phyloP scores from a whole-genome alignment of 2,113 vertebrate genomes.

The Grammomys surdaster region DNA sequence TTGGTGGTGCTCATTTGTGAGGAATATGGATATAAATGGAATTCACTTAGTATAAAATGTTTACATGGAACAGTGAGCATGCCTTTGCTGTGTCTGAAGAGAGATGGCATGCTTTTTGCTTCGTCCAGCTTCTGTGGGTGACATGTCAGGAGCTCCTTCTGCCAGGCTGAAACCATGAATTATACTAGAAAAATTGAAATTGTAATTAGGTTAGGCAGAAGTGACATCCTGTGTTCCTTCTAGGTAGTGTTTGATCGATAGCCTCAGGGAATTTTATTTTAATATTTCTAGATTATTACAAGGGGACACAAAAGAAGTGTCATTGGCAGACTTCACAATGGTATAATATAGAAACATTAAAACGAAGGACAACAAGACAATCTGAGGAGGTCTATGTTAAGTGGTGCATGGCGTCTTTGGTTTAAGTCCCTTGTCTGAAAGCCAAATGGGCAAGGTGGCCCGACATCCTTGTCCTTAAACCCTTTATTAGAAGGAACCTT shows the following conservation, averaged over 20 bases:
- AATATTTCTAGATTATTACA: constrained; percentile 44
- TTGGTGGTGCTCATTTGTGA: constrained; percentile 53
- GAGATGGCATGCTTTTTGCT: constrained; percentile 53
- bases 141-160: constrained; percentile 53
- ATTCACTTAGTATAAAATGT: constrained; percentile 74
- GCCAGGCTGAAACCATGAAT: constrained; percentile 33
- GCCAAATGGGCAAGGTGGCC: not conserved
- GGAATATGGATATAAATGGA: constrained; percentile 11
- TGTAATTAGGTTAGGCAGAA: constrained; percentile 34
- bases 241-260: constrained; percentile 43
- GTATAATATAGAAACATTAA: not conserved
- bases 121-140: constrained; percentile 59
- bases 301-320: not conserved
- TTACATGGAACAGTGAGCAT: constrained; percentile 73
- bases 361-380: not conserved
- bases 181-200: constrained; percentile 71
- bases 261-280: not conserved
- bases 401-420: not conserved
- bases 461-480: too few species aligned
- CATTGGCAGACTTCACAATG: not conserved
- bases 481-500: not conserved
- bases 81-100: constrained; percentile 69
- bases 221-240: constrained; percentile 40
- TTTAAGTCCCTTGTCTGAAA: not conserved
- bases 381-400: not conserved